phyloP scores from a whole-genome alignment of 2,113 vertebrate species.

The Epinephelus fuscoguttatus region DNA sequence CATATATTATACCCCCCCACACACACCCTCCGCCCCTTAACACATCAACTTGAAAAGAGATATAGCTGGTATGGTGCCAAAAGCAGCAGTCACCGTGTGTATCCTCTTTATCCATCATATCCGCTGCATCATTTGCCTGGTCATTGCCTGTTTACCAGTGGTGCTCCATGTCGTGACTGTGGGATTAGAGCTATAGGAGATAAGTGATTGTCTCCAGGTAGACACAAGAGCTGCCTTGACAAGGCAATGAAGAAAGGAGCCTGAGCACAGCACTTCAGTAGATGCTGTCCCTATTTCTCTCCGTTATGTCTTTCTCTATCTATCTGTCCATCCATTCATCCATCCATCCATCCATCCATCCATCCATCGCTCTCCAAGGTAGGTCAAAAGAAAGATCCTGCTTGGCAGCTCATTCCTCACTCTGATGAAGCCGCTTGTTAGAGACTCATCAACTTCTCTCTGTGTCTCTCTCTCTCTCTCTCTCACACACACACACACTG shows the following conservation, averaged over 20 bases:
- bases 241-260: slow-evolving; percentile 62
- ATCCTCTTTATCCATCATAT: slow-evolving; percentile 70
- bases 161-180: slow-evolving; percentile 65
- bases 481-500: slow-evolving; percentile 3
- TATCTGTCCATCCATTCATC: slow-evolving; percentile 34
- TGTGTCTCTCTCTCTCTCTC: not conserved
- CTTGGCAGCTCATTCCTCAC: slow-evolving; percentile 79
- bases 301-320: slow-evolving; percentile 51
- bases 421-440: slow-evolving; percentile 85
- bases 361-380: slow-evolving; percentile 72
- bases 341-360: slow-evolving; percentile 57
- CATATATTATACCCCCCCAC: not conserved
- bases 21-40: not conserved
- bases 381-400: slow-evolving; percentile 81
- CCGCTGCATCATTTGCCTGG: slow-evolving; percentile 69
- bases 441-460: slow-evolving; percentile 72
- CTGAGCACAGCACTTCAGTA: slow-evolving; percentile 51
- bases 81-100: slow-evolving; percentile 56
- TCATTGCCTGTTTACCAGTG: slow-evolving; percentile 64
- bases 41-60: slow-evolving; percentile 16
- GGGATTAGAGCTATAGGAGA: slow-evolving; percentile 56
- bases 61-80: slow-evolving; percentile 39
- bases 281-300: slow-evolving; percentile 53
- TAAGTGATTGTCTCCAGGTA: slow-evolving; percentile 73
- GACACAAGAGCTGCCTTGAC: slow-evolving; percentile 60